A percentile compares a stretch with the other conserved stretches of the same genome.
Evolutionary conservation across 2,797 vertebrate species (phyloP).

Genomic region (Delichon dasypus): DNA sequence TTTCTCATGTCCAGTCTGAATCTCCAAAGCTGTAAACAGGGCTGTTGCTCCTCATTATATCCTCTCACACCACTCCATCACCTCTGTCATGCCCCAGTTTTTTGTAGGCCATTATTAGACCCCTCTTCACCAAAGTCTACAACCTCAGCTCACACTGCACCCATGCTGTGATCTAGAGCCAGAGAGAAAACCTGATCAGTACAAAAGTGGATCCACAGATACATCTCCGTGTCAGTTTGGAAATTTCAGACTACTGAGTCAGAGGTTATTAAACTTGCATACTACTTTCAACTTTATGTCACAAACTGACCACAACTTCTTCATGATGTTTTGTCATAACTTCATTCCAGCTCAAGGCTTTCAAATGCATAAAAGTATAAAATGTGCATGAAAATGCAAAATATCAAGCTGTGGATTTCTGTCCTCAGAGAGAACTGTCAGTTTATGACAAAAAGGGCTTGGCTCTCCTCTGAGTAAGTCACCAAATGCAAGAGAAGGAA

Average conservation of each 20-base stretch:
- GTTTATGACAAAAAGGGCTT: not conserved
- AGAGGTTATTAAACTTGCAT: not conserved
- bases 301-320: not conserved
- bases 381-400: not conserved
- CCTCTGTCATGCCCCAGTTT: not conserved
- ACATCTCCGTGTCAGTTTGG: not conserved
- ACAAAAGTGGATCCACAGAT: not conserved
- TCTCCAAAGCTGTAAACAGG: not conserved
- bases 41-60: not conserved
- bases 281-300: not conserved
- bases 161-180: not conserved
- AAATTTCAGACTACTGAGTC: not conserved
- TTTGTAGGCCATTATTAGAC: not conserved
- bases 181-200: not conserved
- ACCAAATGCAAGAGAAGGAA: not conserved
- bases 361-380: not conserved
- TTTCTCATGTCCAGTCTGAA: not conserved
- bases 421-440: not conserved
- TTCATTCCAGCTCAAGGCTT: not conserved
- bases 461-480: not conserved
- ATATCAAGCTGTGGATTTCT: not conserved
- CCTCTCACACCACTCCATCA: not conserved
- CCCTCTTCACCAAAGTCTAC: not conserved
- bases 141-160: not conserved
- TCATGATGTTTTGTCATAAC: not conserved